These are phyloP conservation scores for Tachysurus fulvidraco DNA, from an alignment of 2,113 vertebrate genomes.

Conservation along the genomic window DNA sequence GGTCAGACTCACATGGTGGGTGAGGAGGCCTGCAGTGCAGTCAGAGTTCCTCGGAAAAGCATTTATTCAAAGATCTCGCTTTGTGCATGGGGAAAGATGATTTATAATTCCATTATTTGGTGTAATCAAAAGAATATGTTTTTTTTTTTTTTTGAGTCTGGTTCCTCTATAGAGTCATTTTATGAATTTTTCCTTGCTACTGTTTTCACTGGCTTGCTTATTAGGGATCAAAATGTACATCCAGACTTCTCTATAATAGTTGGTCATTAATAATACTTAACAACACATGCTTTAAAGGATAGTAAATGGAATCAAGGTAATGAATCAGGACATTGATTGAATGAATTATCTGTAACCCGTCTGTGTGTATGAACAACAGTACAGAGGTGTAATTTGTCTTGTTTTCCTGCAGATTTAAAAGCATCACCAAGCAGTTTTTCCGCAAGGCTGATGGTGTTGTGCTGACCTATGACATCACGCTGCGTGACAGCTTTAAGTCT, in stretches of 20 bases:
- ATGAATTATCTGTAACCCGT: neutral
- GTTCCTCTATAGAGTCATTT: neutral
- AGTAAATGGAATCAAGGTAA: neutral
- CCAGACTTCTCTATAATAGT: neutral
- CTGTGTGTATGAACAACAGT: neutral
- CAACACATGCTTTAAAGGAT: neutral
- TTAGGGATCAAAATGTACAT: neutral
- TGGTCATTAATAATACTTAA: neutral
- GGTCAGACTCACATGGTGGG: neutral
- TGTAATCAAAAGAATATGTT: neutral
- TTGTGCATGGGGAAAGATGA: neutral
- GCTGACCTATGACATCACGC: slow-evolving; percentile 88
- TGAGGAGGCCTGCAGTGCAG: neutral
- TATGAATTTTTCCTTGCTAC: neutral
- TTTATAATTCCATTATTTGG: neutral
- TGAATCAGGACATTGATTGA: neutral
- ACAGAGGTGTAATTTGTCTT: neutral
- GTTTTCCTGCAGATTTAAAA: slow-evolving; percentile 78
- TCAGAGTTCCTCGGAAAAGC: neutral
- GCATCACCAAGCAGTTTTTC: slow-evolving; percentile 94
- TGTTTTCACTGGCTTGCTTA: neutral
- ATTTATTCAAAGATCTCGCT: too few species aligned
- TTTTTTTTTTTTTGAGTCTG: neutral
- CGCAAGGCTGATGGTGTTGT: slow-evolving; percentile 89
- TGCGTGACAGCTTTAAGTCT: slow-evolving; percentile 79